Percentiles rank a stretch among this genome's conserved stretches.
Conservation (phyloP, 2,888 invertebrate species). For the Eupithecia vulgata region DNA sequence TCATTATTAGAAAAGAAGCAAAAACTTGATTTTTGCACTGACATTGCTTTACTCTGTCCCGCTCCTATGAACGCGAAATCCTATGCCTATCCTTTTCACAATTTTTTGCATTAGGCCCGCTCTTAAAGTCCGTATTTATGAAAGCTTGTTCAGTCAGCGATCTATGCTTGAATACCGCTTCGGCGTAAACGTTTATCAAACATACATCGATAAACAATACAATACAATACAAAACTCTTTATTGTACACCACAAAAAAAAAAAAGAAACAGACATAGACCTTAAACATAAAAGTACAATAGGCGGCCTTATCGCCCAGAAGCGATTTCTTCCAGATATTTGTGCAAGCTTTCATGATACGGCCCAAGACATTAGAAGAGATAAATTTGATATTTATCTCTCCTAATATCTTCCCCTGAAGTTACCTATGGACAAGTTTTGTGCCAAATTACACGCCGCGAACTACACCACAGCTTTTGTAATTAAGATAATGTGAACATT, state of each 20-base stretch:
- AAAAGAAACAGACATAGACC: too few relatives aligned
- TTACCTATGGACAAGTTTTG: not conserved
- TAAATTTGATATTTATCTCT: not conserved
- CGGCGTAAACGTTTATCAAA: not conserved
- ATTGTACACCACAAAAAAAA: too few relatives aligned
- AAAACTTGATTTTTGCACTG: too few relatives aligned
- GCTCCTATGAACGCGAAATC: too few relatives aligned
- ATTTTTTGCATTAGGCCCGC: too few relatives aligned
- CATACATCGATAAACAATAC: not conserved
- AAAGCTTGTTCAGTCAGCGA: not conserved
- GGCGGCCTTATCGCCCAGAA: too few relatives aligned
- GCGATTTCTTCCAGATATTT: too few relatives aligned
- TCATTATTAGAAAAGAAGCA: too few relatives aligned
- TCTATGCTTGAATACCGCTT: not conserved
- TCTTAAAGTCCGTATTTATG: not conserved
- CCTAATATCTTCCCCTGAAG: not conserved
- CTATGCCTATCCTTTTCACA: too few relatives aligned
- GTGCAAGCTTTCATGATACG: not conserved
- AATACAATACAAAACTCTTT: too few relatives aligned
- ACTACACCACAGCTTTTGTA: constrained; percentile 43
- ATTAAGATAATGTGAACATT: constrained; percentile 49
- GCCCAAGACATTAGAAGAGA: not conserved
- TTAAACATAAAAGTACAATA: too few relatives aligned
- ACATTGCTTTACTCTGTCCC: too few relatives aligned
- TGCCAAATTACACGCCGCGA: constrained; percentile 9